These are phyloP conservation scores for Temnothorax ravouxi DNA, from an alignment of 2,888 invertebrate species.

Conservation along the genomic window DNA sequence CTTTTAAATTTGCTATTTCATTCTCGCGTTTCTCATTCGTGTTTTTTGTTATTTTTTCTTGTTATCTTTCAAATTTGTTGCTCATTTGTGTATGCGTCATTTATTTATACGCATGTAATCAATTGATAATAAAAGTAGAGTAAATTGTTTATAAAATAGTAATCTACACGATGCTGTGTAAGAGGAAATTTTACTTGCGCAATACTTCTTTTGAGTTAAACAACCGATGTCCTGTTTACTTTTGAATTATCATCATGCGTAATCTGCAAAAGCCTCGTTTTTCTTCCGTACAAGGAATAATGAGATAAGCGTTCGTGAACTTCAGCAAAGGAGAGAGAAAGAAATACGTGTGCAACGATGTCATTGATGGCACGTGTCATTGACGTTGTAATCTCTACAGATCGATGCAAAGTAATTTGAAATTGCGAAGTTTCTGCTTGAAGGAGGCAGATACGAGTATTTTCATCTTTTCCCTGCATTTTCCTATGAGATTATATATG, in stretches of 20 bases:
- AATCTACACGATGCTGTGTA: neutral
- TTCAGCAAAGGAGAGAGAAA: neutral
- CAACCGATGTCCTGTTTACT: neutral
- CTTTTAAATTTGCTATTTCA: neutral
- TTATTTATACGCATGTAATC: neutral
- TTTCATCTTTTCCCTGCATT: neutral
- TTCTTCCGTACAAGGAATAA: neutral
- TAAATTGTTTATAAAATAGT: neutral
- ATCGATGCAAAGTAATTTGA: slow-evolving; percentile 3
- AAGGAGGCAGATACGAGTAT: neutral
- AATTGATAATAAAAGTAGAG: neutral
- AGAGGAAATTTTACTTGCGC: neutral
- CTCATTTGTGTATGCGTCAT: neutral
- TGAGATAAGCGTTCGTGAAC: neutral
- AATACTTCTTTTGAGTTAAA: neutral
- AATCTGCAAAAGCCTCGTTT: neutral
- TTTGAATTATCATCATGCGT: neutral
- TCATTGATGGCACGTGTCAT: neutral
- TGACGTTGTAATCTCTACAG: neutral
- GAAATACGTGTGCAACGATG: neutral
- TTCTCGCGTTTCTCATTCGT: neutral
- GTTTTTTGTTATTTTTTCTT: neutral
- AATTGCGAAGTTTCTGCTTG: neutral
- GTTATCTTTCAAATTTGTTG: neutral
- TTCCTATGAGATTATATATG: neutral